These are phyloP conservation scores for Anas platyrhynchos DNA, from an alignment of 2,113 vertebrate genomes.

Conservation along the genomic window DNA sequence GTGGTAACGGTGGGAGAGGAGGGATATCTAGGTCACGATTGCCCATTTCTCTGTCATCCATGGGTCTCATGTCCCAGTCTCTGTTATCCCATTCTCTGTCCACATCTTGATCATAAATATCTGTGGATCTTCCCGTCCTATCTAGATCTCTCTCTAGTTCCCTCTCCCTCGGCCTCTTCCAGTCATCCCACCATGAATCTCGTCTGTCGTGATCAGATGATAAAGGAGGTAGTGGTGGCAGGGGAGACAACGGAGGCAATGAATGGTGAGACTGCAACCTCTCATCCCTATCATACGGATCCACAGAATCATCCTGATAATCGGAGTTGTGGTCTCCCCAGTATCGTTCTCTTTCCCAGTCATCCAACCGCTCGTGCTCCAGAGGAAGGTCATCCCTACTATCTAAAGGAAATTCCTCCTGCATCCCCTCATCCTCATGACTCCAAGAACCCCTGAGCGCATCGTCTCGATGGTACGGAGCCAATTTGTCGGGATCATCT, in stretches of 20 bases:
- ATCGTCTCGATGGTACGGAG: slow-evolving; percentile 75
- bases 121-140: slow-evolving; percentile 79
- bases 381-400: slow-evolving; percentile 75
- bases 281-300: slow-evolving; percentile 85
- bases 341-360: slow-evolving; percentile 82
- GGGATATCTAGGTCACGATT: slow-evolving; percentile 84
- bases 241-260: slow-evolving; percentile 60
- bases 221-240: slow-evolving; percentile 77
- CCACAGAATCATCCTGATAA: slow-evolving; percentile 82
- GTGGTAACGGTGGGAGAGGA: slow-evolving; percentile 80
- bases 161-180: slow-evolving; percentile 78
- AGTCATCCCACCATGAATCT: slow-evolving; percentile 80
- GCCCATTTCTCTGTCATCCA: slow-evolving; percentile 85
- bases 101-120: slow-evolving; percentile 81
- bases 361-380: slow-evolving; percentile 76
- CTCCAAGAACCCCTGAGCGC: slow-evolving; percentile 71
- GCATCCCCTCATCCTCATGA: slow-evolving; percentile 81
- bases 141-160: slow-evolving; percentile 81
- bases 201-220: slow-evolving; percentile 79
- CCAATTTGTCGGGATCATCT: slow-evolving; percentile 70
- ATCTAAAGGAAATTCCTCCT: slow-evolving; percentile 79
- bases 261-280: slow-evolving; percentile 79
- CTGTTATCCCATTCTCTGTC: slow-evolving; percentile 82
- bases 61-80: slow-evolving; percentile 80
- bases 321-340: slow-evolving; percentile 87